Evolutionary conservation across 1,140 invertebrate genomes (phyloP).

Genomic region (Leptestheria dahalacensis): DNA sequence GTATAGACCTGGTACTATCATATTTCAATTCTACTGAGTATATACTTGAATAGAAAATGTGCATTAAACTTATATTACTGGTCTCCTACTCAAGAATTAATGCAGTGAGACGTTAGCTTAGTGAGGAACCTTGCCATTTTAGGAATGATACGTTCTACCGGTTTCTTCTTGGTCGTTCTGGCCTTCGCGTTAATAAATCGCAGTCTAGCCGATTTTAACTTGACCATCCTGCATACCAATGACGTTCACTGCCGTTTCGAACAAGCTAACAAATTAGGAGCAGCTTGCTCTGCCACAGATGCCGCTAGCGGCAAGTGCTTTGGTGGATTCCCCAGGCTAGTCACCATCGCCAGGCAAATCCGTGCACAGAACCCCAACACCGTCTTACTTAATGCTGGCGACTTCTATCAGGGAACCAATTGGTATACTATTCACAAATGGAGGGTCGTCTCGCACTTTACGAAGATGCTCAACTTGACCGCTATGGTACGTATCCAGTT

Average conservation of each 20-base stretch:
- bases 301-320: slow-evolving; percentile 42
- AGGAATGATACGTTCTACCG: too few species aligned
- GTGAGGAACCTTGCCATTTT: too few species aligned
- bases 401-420: slow-evolving; percentile 72
- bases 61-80: too few species aligned
- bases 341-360: slow-evolving; percentile 42
- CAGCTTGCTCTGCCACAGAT: slow-evolving; percentile 38
- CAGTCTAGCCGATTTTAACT: too few species aligned
- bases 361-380: slow-evolving; percentile 41
- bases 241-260: slow-evolving; percentile 78
- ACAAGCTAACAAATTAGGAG: slow-evolving; percentile 46
- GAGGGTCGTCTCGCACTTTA: slow-evolving; percentile 52
- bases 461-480: slow-evolving; percentile 60
- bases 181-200: too few species aligned
- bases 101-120: too few species aligned
- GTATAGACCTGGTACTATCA: too few species aligned
- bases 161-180: too few species aligned
- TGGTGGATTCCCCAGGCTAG: slow-evolving; percentile 62
- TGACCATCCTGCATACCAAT: slow-evolving; percentile 72
- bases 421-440: slow-evolving; percentile 68
- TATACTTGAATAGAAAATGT: too few species aligned
- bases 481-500: slow-evolving; percentile 59
- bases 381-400: slow-evolving; percentile 68
- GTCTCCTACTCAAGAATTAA: too few species aligned
- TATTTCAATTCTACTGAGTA: too few species aligned